Conservation (phyloP, 2,113 vertebrate genomes). For the Ailurus styani region DNA sequence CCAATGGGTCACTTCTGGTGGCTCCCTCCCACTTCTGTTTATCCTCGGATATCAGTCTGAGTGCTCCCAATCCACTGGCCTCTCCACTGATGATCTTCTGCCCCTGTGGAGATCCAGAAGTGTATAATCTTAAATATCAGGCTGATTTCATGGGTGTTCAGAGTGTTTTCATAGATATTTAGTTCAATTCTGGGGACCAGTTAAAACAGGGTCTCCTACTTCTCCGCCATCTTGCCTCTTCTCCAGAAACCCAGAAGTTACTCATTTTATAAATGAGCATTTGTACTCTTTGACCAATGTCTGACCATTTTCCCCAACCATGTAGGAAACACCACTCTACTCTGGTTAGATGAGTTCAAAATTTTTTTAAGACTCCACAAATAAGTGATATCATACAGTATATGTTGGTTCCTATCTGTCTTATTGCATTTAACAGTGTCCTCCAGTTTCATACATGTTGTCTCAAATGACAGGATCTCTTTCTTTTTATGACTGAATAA, state of each 20-base stretch:
- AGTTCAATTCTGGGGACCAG: too few species aligned
- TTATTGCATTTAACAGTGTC: background rate
- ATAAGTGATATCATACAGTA: background rate
- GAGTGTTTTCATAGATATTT: too few species aligned
- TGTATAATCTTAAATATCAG: too few species aligned
- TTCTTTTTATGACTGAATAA: background rate
- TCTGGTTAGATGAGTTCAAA: background rate
- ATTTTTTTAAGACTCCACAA: background rate
- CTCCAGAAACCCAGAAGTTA: background rate
- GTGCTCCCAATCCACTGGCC: too few species aligned
- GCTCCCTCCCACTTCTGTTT: too few species aligned
- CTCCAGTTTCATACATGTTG: background rate
- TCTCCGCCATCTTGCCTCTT: too few species aligned
- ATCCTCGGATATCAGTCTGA: too few species aligned
- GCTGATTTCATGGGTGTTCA: too few species aligned
- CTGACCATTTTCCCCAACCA: background rate
- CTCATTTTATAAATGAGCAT: background rate
- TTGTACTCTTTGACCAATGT: background rate
- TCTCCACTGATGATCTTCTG: too few species aligned
- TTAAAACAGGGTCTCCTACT: too few species aligned
- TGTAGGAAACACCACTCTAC: background rate
- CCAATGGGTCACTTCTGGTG: too few species aligned
- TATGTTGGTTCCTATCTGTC: background rate
- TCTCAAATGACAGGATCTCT: background rate
- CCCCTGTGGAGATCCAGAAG: too few species aligned